Percentiles rank a stretch among this genome's conserved stretches.
phyloP scores from a whole-genome alignment of 2,113 vertebrate species.

The Meriones unguiculatus region DNA sequence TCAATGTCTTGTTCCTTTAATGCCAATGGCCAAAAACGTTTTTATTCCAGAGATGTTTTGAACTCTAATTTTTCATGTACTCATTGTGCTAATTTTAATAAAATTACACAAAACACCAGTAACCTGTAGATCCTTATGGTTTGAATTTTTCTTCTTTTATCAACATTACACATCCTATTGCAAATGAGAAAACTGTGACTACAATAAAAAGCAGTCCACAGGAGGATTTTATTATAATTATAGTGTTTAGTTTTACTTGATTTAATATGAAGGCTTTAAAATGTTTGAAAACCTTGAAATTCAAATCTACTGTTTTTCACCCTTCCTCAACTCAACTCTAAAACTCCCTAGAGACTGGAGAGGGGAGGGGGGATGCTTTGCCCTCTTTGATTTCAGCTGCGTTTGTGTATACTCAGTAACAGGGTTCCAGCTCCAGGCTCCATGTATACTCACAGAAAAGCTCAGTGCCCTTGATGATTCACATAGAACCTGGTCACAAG shows the following conservation, averaged over 20 bases:
- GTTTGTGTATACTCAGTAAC: conserved; percentile 84
- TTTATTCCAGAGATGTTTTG: neutral
- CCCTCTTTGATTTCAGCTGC: conserved; percentile 78
- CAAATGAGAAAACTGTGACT: conserved; percentile 64
- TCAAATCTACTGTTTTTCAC: conserved; percentile 73
- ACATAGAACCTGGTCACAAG: conserved; percentile 77
- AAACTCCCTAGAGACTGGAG: conserved; percentile 6
- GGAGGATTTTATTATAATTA: conserved; percentile 66
- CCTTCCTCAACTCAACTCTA: conserved; percentile 61
- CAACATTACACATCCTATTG: conserved; percentile 9
- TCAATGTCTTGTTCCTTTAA: neutral
- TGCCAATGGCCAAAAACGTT: neutral
- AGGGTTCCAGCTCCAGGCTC: conserved; percentile 83
- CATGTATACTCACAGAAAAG: conserved; percentile 84
- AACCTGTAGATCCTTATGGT: neutral
- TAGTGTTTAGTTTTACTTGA: conserved; percentile 57
- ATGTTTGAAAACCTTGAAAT: conserved; percentile 74
- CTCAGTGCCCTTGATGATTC: conserved; percentile 79
- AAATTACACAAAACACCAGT: neutral
- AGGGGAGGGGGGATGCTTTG: conserved; percentile 17
- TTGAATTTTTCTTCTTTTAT: conserved; percentile 42
- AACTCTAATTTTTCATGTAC: neutral
- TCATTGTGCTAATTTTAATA: conserved; percentile 30
- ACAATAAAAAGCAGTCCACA: conserved; percentile 26
- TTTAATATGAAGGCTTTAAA: conserved; percentile 63